Conservation (phyloP, 2,797 vertebrate genomes). For the Cyprinodon diabolis region DNA sequence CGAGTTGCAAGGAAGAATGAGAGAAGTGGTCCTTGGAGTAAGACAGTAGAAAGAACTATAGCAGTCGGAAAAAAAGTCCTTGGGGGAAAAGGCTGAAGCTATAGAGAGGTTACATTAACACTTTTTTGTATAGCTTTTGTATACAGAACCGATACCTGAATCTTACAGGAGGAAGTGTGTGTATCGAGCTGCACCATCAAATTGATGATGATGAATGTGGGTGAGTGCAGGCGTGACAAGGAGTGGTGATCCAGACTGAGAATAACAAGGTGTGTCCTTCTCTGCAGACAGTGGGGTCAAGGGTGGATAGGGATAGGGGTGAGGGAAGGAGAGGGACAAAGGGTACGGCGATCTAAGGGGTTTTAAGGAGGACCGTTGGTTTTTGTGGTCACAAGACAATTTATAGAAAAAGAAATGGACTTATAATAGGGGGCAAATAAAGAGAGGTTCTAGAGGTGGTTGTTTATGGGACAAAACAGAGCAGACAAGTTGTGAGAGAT, state of each 20-base stretch:
- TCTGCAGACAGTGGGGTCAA: constrained; percentile 56
- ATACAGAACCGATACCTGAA: not conserved
- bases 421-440: constrained; percentile 2
- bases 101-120: constrained; percentile 47
- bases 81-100: constrained; percentile 58
- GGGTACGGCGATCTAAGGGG: constrained; percentile 9
- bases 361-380: constrained; percentile 56
- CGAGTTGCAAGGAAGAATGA: constrained; percentile 15
- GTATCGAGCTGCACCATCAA: constrained; percentile 39
- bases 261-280: constrained; percentile 54
- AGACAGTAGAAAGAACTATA: constrained; percentile 35
- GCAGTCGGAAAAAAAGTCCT: constrained; percentile 44
- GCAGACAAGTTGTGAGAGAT: constrained; percentile 8
- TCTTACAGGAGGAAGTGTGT: constrained; percentile 27
- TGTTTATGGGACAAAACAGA: constrained; percentile 26
- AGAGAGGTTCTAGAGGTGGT: constrained; percentile 4
- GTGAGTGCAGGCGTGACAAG: constrained; percentile 34
- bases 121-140: constrained; percentile 62
- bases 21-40: constrained; percentile 29
- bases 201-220: constrained; percentile 66
- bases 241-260: constrained; percentile 48
- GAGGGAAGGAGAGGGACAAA: no score
- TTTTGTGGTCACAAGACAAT: constrained; percentile 48
- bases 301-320: constrained; percentile 26
- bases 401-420: constrained; percentile 22